A percentile compares a stretch with the other conserved stretches of the same genome.
Conservation (phyloP, 2,888 invertebrate species). For the Drosophila infuscata region DNA sequence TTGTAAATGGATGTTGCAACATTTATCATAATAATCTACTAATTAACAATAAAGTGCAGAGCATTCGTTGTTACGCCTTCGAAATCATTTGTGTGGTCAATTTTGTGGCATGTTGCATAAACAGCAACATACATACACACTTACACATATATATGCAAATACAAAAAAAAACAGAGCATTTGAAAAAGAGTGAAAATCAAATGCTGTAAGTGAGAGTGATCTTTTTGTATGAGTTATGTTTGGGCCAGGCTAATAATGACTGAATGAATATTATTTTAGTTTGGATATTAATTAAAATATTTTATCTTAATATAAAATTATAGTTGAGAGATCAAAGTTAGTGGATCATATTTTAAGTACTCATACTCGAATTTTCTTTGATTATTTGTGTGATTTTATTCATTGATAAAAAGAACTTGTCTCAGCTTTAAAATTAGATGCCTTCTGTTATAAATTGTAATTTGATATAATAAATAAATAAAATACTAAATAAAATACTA, state of each 20-base stretch:
- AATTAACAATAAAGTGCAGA: constrained; percentile 43
- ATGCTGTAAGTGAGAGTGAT: neutral
- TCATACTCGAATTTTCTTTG: neutral
- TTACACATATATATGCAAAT: neutral
- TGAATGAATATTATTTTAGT: too few relatives aligned
- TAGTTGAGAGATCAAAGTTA: neutral
- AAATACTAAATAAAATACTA: too few relatives aligned
- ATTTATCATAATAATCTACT: constrained; percentile 63
- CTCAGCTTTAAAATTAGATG: neutral
- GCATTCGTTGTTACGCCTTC: neutral
- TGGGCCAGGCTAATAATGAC: too few relatives aligned
- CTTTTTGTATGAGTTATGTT: neutral
- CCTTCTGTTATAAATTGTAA: neutral
- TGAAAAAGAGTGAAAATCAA: neutral
- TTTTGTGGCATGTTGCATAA: neutral
- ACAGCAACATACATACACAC: neutral
- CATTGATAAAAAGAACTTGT: neutral
- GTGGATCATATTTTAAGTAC: neutral
- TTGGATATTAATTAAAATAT: neutral
- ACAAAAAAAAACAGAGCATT: neutral
- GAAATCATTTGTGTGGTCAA: neutral
- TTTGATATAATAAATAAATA: neutral
- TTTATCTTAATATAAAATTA: neutral
- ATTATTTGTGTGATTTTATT: neutral
- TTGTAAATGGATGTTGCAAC: constrained; percentile 77